phyloP scores from a whole-genome alignment of 1,140 invertebrate genomes.

The Elysia chlorotica region DNA sequence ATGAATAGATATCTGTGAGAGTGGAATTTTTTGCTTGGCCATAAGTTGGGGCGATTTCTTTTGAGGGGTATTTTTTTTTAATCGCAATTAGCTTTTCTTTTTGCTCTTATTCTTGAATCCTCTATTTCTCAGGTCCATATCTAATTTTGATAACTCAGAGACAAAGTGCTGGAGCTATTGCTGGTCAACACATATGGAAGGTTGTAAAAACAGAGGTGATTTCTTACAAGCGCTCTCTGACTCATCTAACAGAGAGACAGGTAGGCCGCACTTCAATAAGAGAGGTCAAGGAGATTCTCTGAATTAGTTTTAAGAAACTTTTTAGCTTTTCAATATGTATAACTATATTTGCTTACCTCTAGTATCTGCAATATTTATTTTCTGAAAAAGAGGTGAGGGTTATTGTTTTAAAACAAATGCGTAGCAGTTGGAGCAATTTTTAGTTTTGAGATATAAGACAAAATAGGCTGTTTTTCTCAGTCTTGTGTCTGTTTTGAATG shows the following conservation, averaged over 20 bases:
- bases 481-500: too few relatives aligned
- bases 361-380: too few relatives aligned
- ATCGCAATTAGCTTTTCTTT: too few relatives aligned
- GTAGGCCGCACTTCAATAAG: slow-evolving; percentile 61
- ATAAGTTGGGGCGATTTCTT: neutral
- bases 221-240: slow-evolving; percentile 80
- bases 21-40: neutral
- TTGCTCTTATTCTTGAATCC: too few relatives aligned
- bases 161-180: slow-evolving; percentile 82
- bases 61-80: neutral
- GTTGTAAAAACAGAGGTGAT: slow-evolving; percentile 83
- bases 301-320: neutral
- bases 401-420: too few relatives aligned
- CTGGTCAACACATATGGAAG: slow-evolving; percentile 84
- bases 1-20: neutral
- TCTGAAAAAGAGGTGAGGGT: too few relatives aligned
- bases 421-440: neutral
- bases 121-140: slow-evolving; percentile 73
- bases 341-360: too few relatives aligned
- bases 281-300: neutral
- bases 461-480: too few relatives aligned
- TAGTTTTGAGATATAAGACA: too few relatives aligned
- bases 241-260: slow-evolving; percentile 84
- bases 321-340: neutral
- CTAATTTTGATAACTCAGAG: slow-evolving; percentile 88